Evolutionary conservation across 1,140 invertebrate species (phyloP), one percentile per base, ranked within the genome.

Genomic region (Drosophila saltans): DNA sequence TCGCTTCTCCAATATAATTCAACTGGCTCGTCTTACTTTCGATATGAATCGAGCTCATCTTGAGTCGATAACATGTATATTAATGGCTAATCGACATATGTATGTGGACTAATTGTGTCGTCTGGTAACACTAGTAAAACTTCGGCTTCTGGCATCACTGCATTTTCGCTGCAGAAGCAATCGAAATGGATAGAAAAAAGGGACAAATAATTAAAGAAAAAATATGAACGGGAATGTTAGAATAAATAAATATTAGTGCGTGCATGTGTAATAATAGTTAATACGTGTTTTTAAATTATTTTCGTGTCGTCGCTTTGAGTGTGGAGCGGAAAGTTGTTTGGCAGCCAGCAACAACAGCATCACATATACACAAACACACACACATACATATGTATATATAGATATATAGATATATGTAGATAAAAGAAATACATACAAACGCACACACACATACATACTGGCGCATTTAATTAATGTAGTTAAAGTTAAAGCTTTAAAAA

Each of bases 401-500:
- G 57, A 78, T 70, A 45, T 33, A 69, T 84, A 86, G 66, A 69
- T 55, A 75, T 57, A 70, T 61, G 52, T 72, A 82, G 63, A 83
- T 83, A 67, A 75, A 74, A 74, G 75, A 81, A 86, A 65, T 81
- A 77, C 74, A 69, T 69, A 74, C 81, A 69, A 57, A 72, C 75
- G 39, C 30, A 81, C 83, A 88, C 68, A 68, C 52, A 74, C 60
- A 70, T 55, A 62, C 26, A 64, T 41, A 67, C 72, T 65, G 66
- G 72, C 76, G 83, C 76, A 80, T 83, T 88, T 83, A 80, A 83
- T 77, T 73, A 52, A 52, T 52, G 45, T 86, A 74, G 82, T 88
- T 82, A 69, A 52, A 71, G 64, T 65, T 80, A 66, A 40, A 69
- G 73, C 61, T 78, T 76, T 70, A 63, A 76, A 65, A 30, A 43